These are phyloP conservation scores for Volucella zonaria DNA, from an alignment of 2,888 invertebrate species.

Conservation along the genomic window DNA sequence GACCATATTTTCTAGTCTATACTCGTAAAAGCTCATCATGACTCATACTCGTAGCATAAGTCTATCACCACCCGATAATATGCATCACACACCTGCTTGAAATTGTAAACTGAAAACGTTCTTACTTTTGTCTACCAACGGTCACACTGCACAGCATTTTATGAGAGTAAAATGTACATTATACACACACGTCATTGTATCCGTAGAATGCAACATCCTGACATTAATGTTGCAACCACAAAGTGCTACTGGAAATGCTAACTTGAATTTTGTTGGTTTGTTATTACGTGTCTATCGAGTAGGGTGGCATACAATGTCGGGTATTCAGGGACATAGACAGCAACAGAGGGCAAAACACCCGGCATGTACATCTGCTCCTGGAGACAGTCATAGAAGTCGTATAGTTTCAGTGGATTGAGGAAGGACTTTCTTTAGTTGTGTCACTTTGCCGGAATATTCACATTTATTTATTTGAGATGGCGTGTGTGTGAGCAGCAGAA, in stretches of 20 bases:
- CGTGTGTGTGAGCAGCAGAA: constrained; percentile 46
- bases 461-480: constrained; percentile 69
- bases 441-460: constrained; percentile 68
- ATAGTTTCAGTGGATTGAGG: constrained; percentile 36
- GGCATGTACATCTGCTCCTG: not conserved
- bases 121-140: too few species aligned
- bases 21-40: too few species aligned
- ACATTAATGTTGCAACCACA: constrained; percentile 72
- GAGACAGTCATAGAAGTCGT: constrained; percentile 15
- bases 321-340: not conserved
- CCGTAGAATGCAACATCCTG: constrained; percentile 56
- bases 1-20: too few species aligned
- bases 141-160: too few species aligned
- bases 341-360: not conserved
- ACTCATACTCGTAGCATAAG: too few species aligned
- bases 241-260: constrained; percentile 62
- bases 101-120: too few species aligned
- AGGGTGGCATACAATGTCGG: not conserved
- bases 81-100: too few species aligned
- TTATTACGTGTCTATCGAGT: constrained; percentile 61
- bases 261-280: constrained; percentile 58
- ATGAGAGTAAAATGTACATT: constrained; percentile 7
- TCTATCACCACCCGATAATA: too few species aligned
- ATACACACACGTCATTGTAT: constrained; percentile 11
- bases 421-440: constrained; percentile 63